phyloP scores from a whole-genome alignment of 2,888 invertebrate genomes.

The Itoplectis maculator region DNA sequence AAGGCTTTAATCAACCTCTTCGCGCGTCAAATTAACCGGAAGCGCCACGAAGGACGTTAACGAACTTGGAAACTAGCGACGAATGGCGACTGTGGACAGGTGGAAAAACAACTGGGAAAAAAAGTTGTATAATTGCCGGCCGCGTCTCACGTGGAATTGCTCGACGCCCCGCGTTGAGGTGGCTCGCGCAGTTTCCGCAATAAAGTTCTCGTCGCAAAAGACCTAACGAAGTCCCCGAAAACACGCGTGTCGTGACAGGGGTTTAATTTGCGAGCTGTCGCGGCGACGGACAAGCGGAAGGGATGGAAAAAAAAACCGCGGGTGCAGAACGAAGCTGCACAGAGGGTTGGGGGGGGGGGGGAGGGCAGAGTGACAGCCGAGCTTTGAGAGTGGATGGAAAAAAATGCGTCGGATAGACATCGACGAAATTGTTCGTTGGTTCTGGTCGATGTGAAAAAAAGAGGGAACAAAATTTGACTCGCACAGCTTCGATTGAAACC shows the following conservation, averaged over 20 bases:
- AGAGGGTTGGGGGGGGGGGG: neutral
- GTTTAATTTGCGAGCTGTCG: conserved; percentile 46
- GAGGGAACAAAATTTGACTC: neutral
- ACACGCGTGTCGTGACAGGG: conserved; percentile 25
- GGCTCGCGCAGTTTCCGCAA: conserved; percentile 4
- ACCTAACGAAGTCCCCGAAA: conserved; percentile 28
- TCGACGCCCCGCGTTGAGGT: neutral
- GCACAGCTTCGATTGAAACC: neutral
- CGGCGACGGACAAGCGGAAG: conserved; percentile 10
- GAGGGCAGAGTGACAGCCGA: no score
- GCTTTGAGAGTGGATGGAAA: neutral
- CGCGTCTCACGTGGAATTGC: conserved; percentile 8
- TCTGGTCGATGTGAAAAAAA: neutral
- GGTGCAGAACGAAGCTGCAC: neutral
- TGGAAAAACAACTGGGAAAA: neutral
- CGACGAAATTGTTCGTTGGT: conserved; percentile 19
- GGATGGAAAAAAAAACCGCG: conserved; percentile 37
- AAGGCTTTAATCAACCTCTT: conserved; percentile 2
- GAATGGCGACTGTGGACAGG: no score
- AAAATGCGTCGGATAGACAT: conserved; percentile 17
- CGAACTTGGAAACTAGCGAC: neutral
- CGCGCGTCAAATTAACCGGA: neutral
- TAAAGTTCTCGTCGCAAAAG: conserved; percentile 17
- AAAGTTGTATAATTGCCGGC: neutral
- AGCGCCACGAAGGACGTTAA: neutral